Evolutionary conservation across 2,888 invertebrate species (phyloP).

Genomic region (Macropis europaea): DNA sequence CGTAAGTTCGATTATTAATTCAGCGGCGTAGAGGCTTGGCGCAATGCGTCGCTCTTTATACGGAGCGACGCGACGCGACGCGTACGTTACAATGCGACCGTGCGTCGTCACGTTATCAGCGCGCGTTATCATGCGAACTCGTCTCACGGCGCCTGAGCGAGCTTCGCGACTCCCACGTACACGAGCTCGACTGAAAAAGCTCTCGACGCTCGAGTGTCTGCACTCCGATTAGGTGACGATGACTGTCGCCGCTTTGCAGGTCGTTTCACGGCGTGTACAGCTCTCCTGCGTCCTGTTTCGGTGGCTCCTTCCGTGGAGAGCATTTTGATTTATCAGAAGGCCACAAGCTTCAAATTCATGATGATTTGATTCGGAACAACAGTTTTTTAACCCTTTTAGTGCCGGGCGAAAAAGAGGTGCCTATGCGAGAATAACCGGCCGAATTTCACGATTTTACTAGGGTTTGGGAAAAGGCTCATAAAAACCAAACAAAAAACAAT

Average conservation of each 20-base stretch:
- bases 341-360: too few relatives aligned
- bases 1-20: conserved; percentile 62
- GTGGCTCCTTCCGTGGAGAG: too few relatives aligned
- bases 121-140: conserved; percentile 59
- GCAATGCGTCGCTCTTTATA: conserved; percentile 52
- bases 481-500: too few relatives aligned
- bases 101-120: conserved; percentile 59
- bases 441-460: too few relatives aligned
- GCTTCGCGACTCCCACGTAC: conserved; percentile 37
- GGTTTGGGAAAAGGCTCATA: too few relatives aligned
- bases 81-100: conserved; percentile 4
- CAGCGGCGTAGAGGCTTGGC: conserved; percentile 48
- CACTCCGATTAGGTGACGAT: conserved; percentile 15
- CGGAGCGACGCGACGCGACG: conserved; percentile 23
- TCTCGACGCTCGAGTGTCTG: conserved; percentile 19
- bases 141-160: conserved; percentile 42
- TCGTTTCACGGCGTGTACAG: background rate
- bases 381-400: too few relatives aligned
- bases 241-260: conserved; percentile 11
- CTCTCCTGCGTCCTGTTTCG: background rate
- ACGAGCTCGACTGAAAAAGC: conserved; percentile 12
- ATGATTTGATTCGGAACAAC: too few relatives aligned
- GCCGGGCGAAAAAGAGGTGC: too few relatives aligned
- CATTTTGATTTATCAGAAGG: too few relatives aligned
- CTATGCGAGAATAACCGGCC: too few relatives aligned